phyloP scores from a whole-genome alignment of 1,140 invertebrate genomes.

The Mactra quadrangularis region DNA sequence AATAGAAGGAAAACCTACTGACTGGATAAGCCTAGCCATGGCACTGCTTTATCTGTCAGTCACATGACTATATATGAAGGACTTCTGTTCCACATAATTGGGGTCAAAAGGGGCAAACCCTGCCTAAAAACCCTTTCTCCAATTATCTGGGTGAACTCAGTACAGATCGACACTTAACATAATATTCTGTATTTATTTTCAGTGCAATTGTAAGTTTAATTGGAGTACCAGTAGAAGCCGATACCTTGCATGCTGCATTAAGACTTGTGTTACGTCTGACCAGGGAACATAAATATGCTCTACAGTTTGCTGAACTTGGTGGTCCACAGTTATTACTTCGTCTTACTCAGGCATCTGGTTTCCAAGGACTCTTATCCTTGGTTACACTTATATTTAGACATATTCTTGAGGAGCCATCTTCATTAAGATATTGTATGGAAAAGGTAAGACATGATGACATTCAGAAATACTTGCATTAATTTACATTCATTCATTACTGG shows the following conservation, averaged over 20 bases:
- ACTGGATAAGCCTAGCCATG: no score
- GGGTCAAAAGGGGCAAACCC: no score
- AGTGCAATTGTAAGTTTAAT: constrained; percentile 90
- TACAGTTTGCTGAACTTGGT: constrained; percentile 90
- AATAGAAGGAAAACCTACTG: no score
- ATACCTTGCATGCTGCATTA: constrained; percentile 91
- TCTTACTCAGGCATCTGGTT: constrained; percentile 89
- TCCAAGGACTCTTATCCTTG: constrained; percentile 91
- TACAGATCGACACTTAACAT: no score
- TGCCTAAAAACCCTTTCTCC: no score
- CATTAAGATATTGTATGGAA: constrained; percentile 92
- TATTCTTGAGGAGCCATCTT: constrained; percentile 91
- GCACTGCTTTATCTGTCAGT: no score
- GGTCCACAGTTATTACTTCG: constrained; percentile 90
- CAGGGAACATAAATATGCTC: constrained; percentile 90
- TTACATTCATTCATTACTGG: no score
- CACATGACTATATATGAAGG: no score
- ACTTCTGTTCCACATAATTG: no score
- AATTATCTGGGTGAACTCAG: no score
- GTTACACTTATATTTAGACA: constrained; percentile 93
- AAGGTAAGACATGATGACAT: constrained; percentile 85
- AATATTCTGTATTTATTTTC: no score
- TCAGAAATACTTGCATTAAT: no score
- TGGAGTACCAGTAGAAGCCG: constrained; percentile 89
- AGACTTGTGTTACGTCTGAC: constrained; percentile 91